Evolutionary conservation across 2,113 vertebrate species (phyloP).

Genomic region (Nematolebias whitei): DNA sequence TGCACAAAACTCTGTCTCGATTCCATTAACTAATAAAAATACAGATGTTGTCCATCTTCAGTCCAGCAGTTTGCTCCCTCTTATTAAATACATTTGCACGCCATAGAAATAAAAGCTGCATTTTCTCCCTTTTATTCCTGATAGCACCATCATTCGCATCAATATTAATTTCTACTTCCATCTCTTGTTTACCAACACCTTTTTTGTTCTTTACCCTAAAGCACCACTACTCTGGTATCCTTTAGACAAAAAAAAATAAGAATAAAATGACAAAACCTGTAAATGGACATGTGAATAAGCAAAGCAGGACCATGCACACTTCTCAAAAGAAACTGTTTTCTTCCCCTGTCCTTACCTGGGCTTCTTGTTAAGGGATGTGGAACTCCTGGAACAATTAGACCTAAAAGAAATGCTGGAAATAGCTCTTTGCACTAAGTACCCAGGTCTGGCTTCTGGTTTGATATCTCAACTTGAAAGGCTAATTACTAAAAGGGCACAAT

Average conservation of each 20-base stretch:
- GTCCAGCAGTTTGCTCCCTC: background rate
- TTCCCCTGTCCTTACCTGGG: constrained; percentile 26
- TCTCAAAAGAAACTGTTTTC: constrained; percentile 55
- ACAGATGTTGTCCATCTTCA: background rate
- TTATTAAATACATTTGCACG: constrained; percentile 4
- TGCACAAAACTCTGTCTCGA: background rate
- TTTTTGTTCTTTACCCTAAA: constrained; percentile 42
- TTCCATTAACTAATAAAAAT: constrained; percentile 15
- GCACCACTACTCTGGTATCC: constrained; percentile 42
- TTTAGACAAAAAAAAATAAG: constrained; percentile 19
- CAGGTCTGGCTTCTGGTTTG: too few species aligned
- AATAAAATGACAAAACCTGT: constrained; percentile 28
- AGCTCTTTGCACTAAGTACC: constrained; percentile 43
- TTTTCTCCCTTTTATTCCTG: constrained; percentile 26
- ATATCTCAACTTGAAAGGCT: background rate
- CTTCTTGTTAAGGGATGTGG: constrained; percentile 76
- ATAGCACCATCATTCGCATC: constrained; percentile 25
- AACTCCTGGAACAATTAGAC: constrained; percentile 64
- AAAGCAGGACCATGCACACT: constrained; percentile 59
- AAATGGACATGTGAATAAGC: constrained; percentile 60
- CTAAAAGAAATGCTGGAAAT: constrained; percentile 51
- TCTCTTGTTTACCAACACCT: constrained; percentile 18
- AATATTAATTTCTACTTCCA: constrained; percentile 27
- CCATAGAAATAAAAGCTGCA: constrained; percentile 26
- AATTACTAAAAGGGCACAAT: constrained; percentile 24